Percentiles rank a stretch among this genome's conserved stretches.
Evolutionary conservation across 2,113 vertebrate genomes (phyloP).

Genomic region (Saimiri boliviensis): DNA sequence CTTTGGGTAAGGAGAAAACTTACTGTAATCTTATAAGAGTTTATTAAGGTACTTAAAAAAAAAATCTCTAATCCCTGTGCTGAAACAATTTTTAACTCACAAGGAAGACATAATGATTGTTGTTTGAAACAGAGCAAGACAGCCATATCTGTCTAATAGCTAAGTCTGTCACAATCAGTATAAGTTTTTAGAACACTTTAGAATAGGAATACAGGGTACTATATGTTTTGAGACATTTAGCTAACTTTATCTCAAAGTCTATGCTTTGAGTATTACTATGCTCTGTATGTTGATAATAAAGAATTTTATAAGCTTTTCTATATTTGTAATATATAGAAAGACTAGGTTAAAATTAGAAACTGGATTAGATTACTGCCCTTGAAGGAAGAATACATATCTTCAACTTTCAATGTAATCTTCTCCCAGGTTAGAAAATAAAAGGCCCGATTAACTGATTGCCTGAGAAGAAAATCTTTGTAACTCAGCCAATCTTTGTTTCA

Average conservation of each 20-base stretch:
- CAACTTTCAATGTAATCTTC: background rate
- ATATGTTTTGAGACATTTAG: background rate
- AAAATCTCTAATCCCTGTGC: background rate
- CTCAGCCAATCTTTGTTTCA: background rate
- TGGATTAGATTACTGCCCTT: background rate
- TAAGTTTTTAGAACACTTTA: slow-evolving; percentile 21
- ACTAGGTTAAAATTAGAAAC: slow-evolving; percentile 10
- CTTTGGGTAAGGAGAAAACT: background rate
- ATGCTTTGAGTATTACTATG: background rate
- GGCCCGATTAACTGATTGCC: background rate
- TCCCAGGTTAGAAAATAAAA: background rate
- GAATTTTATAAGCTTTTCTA: slow-evolving; percentile 17
- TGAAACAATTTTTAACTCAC: slow-evolving; percentile 35
- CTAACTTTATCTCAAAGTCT: slow-evolving; percentile 8
- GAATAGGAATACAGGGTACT: background rate
- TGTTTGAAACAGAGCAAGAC: slow-evolving; percentile 7
- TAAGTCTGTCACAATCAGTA: background rate
- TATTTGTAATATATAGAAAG: slow-evolving; percentile 28
- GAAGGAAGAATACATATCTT: background rate
- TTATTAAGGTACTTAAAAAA: background rate
- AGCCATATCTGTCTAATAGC: background rate
- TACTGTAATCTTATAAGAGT: background rate
- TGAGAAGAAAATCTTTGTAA: background rate
- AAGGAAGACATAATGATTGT: background rate
- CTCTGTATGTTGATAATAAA: background rate